Evolutionary conservation across 2,888 invertebrate genomes (phyloP), one percentile per base, ranked within the genome.

Genomic region (Lumbricus terrestris): DNA sequence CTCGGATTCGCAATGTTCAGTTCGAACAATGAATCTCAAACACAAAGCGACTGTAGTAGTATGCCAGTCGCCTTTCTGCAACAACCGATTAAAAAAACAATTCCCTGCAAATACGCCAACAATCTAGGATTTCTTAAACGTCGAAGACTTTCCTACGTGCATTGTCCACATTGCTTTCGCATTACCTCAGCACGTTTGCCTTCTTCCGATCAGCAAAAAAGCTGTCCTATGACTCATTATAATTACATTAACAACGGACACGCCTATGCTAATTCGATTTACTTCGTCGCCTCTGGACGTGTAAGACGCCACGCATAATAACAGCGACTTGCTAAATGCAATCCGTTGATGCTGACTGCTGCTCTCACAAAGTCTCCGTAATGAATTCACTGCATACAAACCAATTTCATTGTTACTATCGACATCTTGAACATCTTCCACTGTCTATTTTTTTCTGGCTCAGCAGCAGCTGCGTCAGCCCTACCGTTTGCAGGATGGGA

Each of bases 271-370:
- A 69, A 69, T 69, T n/a, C n/a, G 16, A 69, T 69, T 69, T n/a
- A 69, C 29, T n/a, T n/a, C 69, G 29, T n/a, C 69, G 29, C 8
- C 0, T 69, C 69, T n/a, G 11, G 69, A 0, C 29, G 5, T n/a
- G 69, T 69, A 29, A n/a, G 69, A 69, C 69, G 69, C 69, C 69
- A 69, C 47, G 47, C n/a, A 69, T 69, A 69, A 69, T 69, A 5
- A n/a, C 69, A n/a, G 69, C n/a, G 69, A 69, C n/a, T 69, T 69
- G 69, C 69, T 69, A 69, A 69, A 69, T 69, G n/a, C 69, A n/a
- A n/a, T n/a, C 69, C 29, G 29, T 69, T 69, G 29, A 69, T n/a
- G 69, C 8, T 69, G 69, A n/a, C n/a, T 11, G n/a, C 69, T 3
- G 69, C 69, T n/a, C 11, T 69, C 69, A n/a, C 11, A 69, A 1